A percentile compares a stretch with the other conserved stretches of the same genome.
phyloP scores from a whole-genome alignment of 1,140 invertebrate species.

The Drosophila lini region DNA sequence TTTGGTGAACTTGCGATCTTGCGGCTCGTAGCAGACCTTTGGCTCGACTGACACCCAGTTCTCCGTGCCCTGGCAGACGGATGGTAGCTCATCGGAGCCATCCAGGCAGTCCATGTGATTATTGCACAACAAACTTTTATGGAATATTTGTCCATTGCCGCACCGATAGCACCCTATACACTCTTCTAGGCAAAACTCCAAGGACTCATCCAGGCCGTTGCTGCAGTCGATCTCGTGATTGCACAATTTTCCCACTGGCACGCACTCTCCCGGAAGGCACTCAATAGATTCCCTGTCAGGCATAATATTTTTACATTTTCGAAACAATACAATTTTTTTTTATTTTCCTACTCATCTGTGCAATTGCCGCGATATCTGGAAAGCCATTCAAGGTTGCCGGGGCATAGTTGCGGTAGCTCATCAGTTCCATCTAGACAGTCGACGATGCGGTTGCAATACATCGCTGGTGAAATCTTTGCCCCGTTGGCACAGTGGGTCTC shows the following conservation, averaged over 20 bases:
- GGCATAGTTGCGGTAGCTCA: background rate
- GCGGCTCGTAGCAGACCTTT: background rate
- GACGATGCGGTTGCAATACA: background rate
- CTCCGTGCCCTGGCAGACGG: background rate
- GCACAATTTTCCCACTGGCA: background rate
- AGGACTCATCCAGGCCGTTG: background rate
- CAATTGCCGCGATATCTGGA: background rate
- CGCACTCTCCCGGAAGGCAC: constrained; percentile 1
- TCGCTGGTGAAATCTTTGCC: background rate
- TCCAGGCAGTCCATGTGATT: background rate
- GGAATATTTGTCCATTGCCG: background rate
- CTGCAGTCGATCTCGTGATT: background rate
- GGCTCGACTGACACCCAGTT: background rate
- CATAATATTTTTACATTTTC: background rate
- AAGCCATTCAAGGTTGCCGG: background rate
- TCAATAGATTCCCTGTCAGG: background rate
- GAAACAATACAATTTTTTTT: background rate
- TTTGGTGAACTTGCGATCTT: background rate
- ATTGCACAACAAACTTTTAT: background rate
- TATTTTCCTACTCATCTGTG: background rate
- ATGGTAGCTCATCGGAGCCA: background rate
- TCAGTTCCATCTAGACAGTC: background rate
- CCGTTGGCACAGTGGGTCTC: background rate
- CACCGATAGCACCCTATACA: background rate
- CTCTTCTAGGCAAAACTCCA: background rate